Evolutionary conservation across 2,888 invertebrate species (phyloP).

Genomic region (Odontomyia ornata): DNA sequence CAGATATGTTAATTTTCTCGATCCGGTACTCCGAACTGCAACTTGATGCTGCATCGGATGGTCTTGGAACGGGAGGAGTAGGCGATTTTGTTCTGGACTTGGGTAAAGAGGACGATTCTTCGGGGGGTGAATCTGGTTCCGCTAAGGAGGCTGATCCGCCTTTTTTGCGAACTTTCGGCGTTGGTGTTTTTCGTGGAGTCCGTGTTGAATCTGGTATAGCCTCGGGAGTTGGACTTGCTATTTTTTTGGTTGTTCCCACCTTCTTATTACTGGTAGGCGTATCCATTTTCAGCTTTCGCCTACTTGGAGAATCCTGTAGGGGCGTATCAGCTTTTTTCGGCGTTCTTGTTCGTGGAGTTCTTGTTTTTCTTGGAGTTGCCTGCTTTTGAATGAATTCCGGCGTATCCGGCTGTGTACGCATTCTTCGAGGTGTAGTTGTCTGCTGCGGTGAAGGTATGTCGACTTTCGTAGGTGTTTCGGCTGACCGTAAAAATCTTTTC

Average conservation of each 20-base stretch:
- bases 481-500: neutral
- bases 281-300: neutral
- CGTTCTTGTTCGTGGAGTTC: neutral
- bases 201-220: neutral
- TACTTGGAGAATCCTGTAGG: neutral
- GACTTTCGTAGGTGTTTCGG: neutral
- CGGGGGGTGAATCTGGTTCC: neutral
- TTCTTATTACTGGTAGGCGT: neutral
- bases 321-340: neutral
- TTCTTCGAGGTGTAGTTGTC: neutral
- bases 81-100: neutral
- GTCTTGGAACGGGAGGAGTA: neutral
- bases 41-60: neutral
- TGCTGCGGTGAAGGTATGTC: neutral
- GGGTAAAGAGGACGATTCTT: too few relatives aligned
- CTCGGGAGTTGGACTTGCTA: neutral
- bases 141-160: neutral
- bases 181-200: constrained; percentile 32
- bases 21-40: constrained; percentile 45
- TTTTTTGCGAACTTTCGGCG: neutral
- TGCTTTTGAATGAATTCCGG: neutral
- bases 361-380: neutral
- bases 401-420: neutral
- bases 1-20: constrained; percentile 61
- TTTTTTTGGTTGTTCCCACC: neutral